These are phyloP conservation scores for Mobula hypostoma DNA, from an alignment of 2,113 vertebrate species.

Conservation along the genomic window DNA sequence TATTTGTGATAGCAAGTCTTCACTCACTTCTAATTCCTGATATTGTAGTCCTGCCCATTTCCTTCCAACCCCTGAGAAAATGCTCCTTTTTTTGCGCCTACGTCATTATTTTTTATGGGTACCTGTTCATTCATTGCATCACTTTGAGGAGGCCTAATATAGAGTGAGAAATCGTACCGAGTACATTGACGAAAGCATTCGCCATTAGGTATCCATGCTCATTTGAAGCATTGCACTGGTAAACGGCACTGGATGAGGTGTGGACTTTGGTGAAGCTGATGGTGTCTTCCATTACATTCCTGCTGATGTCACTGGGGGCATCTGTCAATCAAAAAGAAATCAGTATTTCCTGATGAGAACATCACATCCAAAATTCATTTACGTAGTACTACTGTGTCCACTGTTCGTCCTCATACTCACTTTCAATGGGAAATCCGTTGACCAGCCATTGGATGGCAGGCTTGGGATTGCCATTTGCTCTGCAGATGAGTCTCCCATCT, in stretches of 20 bases:
- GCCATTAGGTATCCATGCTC: slow-evolving; percentile 82
- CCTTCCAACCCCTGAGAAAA: too few relatives aligned
- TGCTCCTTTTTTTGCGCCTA: too few relatives aligned
- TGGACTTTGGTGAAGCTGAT: slow-evolving; percentile 83
- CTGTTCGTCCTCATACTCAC: slow-evolving; percentile 54
- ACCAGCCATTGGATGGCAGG: slow-evolving; percentile 78
- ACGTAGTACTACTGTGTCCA: slow-evolving; percentile 30
- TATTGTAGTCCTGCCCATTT: neutral
- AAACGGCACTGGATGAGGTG: slow-evolving; percentile 81
- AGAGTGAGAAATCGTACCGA: slow-evolving; percentile 66
- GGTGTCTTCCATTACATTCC: slow-evolving; percentile 81
- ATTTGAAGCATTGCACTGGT: slow-evolving; percentile 92
- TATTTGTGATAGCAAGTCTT: neutral
- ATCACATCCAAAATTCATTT: neutral
- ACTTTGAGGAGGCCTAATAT: neutral
- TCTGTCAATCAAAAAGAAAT: slow-evolving; percentile 52
- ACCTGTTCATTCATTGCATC: neutral
- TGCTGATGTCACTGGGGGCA: slow-evolving; percentile 76
- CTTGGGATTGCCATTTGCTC: slow-evolving; percentile 82
- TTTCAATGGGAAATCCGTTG: slow-evolving; percentile 80
- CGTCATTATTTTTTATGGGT: too few relatives aligned
- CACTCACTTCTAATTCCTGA: neutral
- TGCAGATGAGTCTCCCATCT: slow-evolving; percentile 74
- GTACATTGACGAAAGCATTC: slow-evolving; percentile 92
- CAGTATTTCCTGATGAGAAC: neutral